phyloP scores from a whole-genome alignment of 2,797 vertebrate species.

The Lagocephalus sceleratus region DNA sequence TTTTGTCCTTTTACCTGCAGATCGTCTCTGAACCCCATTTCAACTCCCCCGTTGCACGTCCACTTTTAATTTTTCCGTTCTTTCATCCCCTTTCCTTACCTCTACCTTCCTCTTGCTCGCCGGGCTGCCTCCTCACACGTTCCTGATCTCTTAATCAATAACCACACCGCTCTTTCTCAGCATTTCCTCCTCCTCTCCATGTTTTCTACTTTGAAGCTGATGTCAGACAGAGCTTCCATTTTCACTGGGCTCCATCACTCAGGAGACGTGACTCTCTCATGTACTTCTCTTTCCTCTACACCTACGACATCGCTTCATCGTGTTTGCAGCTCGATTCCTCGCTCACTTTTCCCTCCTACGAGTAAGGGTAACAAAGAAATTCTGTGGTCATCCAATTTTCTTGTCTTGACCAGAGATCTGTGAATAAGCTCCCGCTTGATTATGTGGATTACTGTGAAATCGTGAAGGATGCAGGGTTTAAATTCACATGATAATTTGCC shows the following conservation, averaged over 20 bases:
- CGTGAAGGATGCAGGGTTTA: constrained; percentile 15
- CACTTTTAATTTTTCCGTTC: constrained; percentile 34
- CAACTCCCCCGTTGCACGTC: constrained; percentile 52
- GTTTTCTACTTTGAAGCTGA: constrained; percentile 54
- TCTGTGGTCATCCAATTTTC: constrained; percentile 19
- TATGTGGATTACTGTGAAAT: constrained; percentile 25
- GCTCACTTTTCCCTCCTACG: background rate
- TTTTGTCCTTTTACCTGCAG: constrained; percentile 38
- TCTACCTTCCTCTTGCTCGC: constrained; percentile 29
- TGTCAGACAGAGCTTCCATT: constrained; percentile 48
- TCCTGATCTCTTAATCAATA: constrained; percentile 63
- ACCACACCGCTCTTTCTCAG: constrained; percentile 43
- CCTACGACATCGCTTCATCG: constrained; percentile 21
- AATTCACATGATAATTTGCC: constrained; percentile 13
- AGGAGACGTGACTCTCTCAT: constrained; percentile 39
- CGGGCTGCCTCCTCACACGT: constrained; percentile 42
- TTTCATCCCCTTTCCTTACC: constrained; percentile 52
- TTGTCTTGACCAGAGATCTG: constrained; percentile 11
- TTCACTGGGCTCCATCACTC: constrained; percentile 44
- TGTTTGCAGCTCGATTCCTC: constrained; percentile 17
- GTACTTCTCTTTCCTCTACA: constrained; percentile 15
- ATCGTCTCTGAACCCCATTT: constrained; percentile 58
- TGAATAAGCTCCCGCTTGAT: constrained; percentile 26
- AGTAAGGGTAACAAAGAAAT: constrained; percentile 26
- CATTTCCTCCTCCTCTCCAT: constrained; percentile 40